These are phyloP conservation scores for Xestia xanthographa DNA, from an alignment of 2,888 invertebrate species.

Conservation along the genomic window DNA sequence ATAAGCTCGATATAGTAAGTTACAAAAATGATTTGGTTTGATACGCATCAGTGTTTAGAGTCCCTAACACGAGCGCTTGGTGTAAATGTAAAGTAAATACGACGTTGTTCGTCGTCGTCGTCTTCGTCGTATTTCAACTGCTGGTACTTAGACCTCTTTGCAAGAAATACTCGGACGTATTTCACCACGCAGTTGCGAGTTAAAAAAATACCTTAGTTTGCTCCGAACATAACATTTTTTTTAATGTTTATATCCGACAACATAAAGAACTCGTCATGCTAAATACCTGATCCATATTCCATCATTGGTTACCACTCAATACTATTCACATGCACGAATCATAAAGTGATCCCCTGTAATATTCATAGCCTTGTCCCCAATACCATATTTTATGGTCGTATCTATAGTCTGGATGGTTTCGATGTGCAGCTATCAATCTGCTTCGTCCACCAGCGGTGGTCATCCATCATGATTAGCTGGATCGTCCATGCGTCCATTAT, in stretches of 20 bases:
- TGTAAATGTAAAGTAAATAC: too few relatives aligned
- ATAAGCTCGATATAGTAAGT: background rate
- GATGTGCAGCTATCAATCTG: constrained; percentile 68
- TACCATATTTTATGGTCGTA: constrained; percentile 46
- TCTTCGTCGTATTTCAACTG: too few relatives aligned
- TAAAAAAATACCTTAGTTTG: background rate
- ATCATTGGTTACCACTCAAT: background rate
- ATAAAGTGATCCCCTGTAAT: constrained; percentile 8
- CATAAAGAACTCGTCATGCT: background rate
- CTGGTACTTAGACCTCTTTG: background rate
- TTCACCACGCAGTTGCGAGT: background rate
- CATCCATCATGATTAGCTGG: constrained; percentile 73
- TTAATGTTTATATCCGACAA: background rate
- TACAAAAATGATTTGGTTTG: background rate
- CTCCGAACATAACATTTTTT: too few relatives aligned
- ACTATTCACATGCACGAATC: background rate
- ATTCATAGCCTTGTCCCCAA: constrained; percentile 46
- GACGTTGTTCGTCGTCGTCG: too few relatives aligned
- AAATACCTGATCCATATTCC: background rate
- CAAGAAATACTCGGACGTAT: background rate
- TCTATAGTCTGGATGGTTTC: constrained; percentile 37
- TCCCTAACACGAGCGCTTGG: too few relatives aligned
- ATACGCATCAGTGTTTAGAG: too few relatives aligned
- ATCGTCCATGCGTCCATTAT: constrained; percentile 62
- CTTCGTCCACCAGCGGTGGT: constrained; percentile 54